Base-by-base conservation (phyloP, 2,888 invertebrate species). In the Hirtodrosophila cameraria region DNA sequence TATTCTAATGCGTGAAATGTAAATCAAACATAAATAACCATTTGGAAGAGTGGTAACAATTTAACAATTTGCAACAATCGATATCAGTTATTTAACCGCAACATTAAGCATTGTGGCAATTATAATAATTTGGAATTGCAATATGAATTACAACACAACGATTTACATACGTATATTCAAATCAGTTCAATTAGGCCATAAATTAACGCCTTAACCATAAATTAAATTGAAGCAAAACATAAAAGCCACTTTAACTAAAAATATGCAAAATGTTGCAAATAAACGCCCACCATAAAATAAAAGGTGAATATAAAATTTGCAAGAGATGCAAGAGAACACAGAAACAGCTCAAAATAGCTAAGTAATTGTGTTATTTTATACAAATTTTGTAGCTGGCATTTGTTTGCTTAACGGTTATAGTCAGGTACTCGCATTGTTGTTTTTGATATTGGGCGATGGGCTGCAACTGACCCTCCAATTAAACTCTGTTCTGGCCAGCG, bases 131-230 rank as follows among this genome's bases (percentile, higher is more conserved):
- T 48, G 11, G 30, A 55, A 28, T 53, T 55, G 46, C 52, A 45
- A 55, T 42, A 31, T 45, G 31, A 5, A 61, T 82, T 85, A 68
- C 68, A 58, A 79, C 72, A 85, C 63, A n/a, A n/a, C n/a, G n/a
- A 57, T 39, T 43, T 42, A 12, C 20, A 38, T 54, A 16, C 45
- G 81, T 50, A 27, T 72, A 79, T 70, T 74, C 87, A 79, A 79
- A 85, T 76, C 53, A 52, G 57, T 76, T 74, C 86, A 87, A 87
- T 83, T 83, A 83, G 81, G 65, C 71, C 71, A 71, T 79, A 83
- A 86, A 83, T 86, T 87, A 87, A 83, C 70, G 76, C 80, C 87
- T 69, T 28, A 75, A 36, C 75, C 80, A 68, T 79, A 66, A 75
- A 82, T 82, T 86, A 86, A 79, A 78, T 69, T 74, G 64, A 69